These are phyloP conservation scores for Cebidichthys violaceus DNA, from an alignment of 2,113 vertebrate species.

Conservation along the genomic window DNA sequence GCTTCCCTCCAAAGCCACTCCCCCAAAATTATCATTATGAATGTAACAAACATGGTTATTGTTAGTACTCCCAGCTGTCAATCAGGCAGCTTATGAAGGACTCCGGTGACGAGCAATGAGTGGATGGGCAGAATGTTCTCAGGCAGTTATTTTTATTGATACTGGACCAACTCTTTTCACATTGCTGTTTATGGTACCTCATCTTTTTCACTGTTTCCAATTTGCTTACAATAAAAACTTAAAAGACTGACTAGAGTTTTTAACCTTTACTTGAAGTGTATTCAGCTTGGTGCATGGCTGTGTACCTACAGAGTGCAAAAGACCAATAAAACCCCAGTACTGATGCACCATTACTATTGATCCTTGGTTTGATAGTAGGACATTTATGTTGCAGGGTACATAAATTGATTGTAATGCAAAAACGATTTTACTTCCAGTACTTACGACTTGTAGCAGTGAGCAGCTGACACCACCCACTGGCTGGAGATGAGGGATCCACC, in stretches of 20 bases:
- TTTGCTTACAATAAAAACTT: background rate
- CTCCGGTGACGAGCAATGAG: too few species aligned
- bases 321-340: background rate
- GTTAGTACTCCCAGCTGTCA: too few species aligned
- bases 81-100: too few species aligned
- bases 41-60: too few species aligned
- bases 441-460: conserved; percentile 87
- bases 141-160: background rate
- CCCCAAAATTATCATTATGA: too few species aligned
- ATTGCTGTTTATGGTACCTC: background rate
- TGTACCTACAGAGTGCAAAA: background rate
- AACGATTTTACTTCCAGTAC: conserved; percentile 36
- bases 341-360: background rate
- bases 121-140: too few species aligned
- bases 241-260: background rate
- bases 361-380: background rate
- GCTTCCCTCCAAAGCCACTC: too few species aligned
- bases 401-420: background rate
- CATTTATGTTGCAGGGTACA: background rate
- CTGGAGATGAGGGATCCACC: conserved; percentile 80
- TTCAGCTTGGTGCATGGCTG: background rate
- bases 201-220: background rate
- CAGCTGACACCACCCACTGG: conserved; percentile 87
- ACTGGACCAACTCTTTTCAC: background rate
- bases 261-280: background rate